Base-by-base conservation (phyloP, 2,797 vertebrate species). In the Pseudomugil tenellus region DNA sequence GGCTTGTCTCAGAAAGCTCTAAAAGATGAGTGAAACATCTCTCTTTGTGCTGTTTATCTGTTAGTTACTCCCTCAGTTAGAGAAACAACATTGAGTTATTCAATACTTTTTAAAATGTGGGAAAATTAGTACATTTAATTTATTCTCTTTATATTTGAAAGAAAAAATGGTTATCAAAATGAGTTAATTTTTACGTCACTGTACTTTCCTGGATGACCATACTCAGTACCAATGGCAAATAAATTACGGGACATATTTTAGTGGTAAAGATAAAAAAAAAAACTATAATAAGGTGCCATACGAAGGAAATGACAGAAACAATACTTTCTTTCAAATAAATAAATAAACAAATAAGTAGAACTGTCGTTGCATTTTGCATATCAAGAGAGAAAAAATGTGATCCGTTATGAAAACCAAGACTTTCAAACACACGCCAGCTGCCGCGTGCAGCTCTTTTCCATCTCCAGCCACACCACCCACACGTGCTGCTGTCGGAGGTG, bases 391-490 rank as follows among this genome's bases (percentile, higher is more conserved):
- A 14, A 52, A 68, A 56, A 73, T 43, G 53, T 53, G 63, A 77
- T 41, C 49, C 29, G 10, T 70, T 76, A 70, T 58, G 25, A 49
- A 55, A 13, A 55, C 19, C 63, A 34, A 66, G 21, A 54, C 56
- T 49, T 32, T 65, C 51, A 14, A 9, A 53, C 79, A 75, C 55
- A 71, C 34, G 73, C 56, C 19, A 13, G 25, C 10, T 35, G 85
- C 84, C 83, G 37, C 85, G 85, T 90, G 88, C 74, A 31, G 58
- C 2, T 53, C 43, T 3, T 16, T 58, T 43, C 61, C 29, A 63
- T 66, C 57, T 21, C 23, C 57, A 51, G 60, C 87, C 93, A 91
- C 89, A 90, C 90, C 83, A 88, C 12, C 55, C n/a, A 62, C 92
- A 90, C 90, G 91, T 92, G 88, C 78, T 0, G 51, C 14, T 1